Base-by-base conservation (phyloP, 37 sponge, comb jelly and placozoan species). In the Agelas oroides region DNA sequence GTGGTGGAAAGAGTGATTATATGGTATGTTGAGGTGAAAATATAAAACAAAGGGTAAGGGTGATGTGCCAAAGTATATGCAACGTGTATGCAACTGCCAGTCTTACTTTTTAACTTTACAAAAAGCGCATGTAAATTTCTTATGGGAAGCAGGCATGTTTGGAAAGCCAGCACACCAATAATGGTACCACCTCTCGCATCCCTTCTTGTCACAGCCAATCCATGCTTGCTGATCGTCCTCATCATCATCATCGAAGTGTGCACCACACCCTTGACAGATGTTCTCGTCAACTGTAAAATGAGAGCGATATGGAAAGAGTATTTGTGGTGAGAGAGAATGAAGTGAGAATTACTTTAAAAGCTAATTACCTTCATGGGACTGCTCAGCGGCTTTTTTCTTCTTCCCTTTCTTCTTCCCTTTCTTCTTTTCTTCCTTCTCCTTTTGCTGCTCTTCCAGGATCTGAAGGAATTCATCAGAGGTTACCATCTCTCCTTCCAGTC, bases 91-190 rank as follows among this genome's bases (percentile, higher is more conserved):
- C n/a, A n/a, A n/a, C n/a, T n/a, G n/a, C n/a, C n/a, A n/a, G n/a
- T n/a, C n/a, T n/a, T n/a, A n/a, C n/a, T 21, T n/a, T n/a, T n/a
- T n/a, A n/a, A n/a, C n/a, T n/a, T n/a, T n/a, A 21, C 67, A 73
- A 16, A 52, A 53, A 73, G 5, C 5, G 13, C 55, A 73, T 5
- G 46, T 53, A 37, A 39, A 73, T 21, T 25, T 65, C 67, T 65
- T 65, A 13, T 14, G 31, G 16, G 77, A 8, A 13, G 17, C 32
- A 33, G 77, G 77, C 62, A 25, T 76, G 19, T 24, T 60, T 21
- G 1, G 14, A 30, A 76, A 76, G 28, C 80, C 68, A 46, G 80
- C 80, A 64, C 80, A 79, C 80, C 80, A 79, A 65, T 65, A 79
- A 37, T 79, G 80, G 32, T 46, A 79, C 80, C 80, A 79, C 17